Percentiles rank a stretch among this genome's conserved stretches.
Conservation (phyloP, 2,888 invertebrate genomes). For the Ecliptopera silaceata region DNA sequence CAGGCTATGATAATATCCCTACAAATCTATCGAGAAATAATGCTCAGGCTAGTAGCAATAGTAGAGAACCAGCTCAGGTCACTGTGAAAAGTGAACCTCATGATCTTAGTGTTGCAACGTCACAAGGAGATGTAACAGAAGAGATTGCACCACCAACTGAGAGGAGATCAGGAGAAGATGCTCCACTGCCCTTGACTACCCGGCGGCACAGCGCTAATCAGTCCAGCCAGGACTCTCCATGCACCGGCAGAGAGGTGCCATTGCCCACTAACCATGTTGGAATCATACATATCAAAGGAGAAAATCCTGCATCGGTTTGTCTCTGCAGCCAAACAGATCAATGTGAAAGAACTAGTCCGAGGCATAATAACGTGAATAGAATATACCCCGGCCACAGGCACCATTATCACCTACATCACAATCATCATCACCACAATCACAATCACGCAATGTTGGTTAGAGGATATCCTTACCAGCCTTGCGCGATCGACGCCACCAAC, state of each 20-base stretch:
- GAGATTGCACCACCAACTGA: conserved; percentile 16
- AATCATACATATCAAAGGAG: conserved; percentile 46
- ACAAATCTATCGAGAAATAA: conserved; percentile 13
- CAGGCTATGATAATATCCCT: conserved; percentile 28
- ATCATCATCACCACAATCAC: conserved; percentile 36
- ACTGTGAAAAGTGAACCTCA: conserved; percentile 64
- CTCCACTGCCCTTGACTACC: conserved; percentile 23
- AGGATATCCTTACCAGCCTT: conserved; percentile 30
- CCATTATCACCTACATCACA: conserved; percentile 38
- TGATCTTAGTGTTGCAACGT: conserved; percentile 42
- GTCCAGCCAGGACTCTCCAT: background rate
- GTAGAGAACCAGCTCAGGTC: conserved; percentile 38
- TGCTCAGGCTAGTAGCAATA: conserved; percentile 31
- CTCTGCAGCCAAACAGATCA: conserved; percentile 40
- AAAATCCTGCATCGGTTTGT: background rate
- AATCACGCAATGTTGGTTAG: conserved; percentile 16
- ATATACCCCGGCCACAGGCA: conserved; percentile 24
- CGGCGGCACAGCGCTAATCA: conserved; percentile 36
- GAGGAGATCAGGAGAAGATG: background rate
- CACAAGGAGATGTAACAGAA: conserved; percentile 37
- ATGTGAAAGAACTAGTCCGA: conserved; percentile 38
- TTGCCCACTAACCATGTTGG: background rate
- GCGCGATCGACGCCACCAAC: conserved; percentile 38
- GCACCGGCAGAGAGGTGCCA: background rate
- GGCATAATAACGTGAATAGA: conserved; percentile 4